Base-by-base conservation (phyloP, 2,888 invertebrate species). In the Thumatha senex region DNA sequence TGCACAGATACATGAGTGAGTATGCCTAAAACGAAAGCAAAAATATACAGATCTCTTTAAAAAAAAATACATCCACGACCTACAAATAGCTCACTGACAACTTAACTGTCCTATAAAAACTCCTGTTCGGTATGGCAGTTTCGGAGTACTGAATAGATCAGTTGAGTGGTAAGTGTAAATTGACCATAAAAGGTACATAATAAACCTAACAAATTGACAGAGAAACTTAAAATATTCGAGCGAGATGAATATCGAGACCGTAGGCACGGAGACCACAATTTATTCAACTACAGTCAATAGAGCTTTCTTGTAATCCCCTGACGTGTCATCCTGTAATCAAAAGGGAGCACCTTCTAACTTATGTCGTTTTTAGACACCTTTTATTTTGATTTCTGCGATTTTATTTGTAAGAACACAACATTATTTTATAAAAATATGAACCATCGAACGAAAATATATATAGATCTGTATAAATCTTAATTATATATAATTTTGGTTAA, bases 231-330 rank as follows among this genome's bases (percentile, higher is more conserved):
- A 74, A 62, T 74, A 80, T 72, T 77, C 70, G 74, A 83, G 75
- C 74, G 75, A 83, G 82, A 77, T 82, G 81, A 78, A 66, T 70
- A 70, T 75, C 61, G 67, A 57, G 62, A 70, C 73, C 75, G 79
- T 59, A 71, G 79, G 63, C 67, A 63, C 72, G 76, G 47, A 47
- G 76, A 74, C 63, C 67, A 70, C 70, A 67, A 79, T 76, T 78
- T 94, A 94, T 83, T 94, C 95, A 89, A 96, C 94, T 86, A 98
- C 92, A 76, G 97, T 95, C 89, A 98, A 94, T 82, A 98, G 94
- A 79, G 96, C 95, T 92, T 95, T 96, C 93, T 95, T 97, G 94
- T 98, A 98, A 93, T 98, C 97, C 76, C 98, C 98, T 78, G 97
- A 96, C 66, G 97, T 97, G 92, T 98, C 98, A 78, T 95, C 96